phyloP scores from a whole-genome alignment of 2,888 invertebrate genomes.

The Oligia latruncula region DNA sequence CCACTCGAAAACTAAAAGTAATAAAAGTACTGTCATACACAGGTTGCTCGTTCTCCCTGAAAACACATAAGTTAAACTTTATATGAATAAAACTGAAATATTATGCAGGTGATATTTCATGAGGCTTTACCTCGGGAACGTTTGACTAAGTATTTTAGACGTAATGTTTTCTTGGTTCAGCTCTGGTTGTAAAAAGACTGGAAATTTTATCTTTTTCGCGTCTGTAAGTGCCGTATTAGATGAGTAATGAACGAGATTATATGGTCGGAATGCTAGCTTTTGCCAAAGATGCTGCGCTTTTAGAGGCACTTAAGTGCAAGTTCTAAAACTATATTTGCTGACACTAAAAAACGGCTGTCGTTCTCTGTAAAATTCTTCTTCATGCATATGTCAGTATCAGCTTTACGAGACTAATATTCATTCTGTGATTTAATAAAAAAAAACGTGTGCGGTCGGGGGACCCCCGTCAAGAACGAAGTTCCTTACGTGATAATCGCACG shows the following conservation, averaged over 20 bases:
- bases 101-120: conserved; percentile 58
- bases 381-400: too few relatives aligned
- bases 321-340: neutral
- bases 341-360: neutral
- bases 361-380: neutral
- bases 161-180: conserved; percentile 23
- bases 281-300: conserved; percentile 19
- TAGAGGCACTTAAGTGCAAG: conserved; percentile 6
- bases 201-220: neutral
- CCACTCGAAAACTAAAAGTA: conserved; percentile 58
- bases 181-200: conserved; percentile 7
- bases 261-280: neutral
- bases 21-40: conserved; percentile 63
- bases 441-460: neutral
- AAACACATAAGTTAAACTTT: conserved; percentile 63
- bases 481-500: neutral
- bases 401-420: neutral
- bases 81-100: conserved; percentile 62
- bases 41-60: conserved; percentile 51
- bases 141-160: conserved; percentile 50
- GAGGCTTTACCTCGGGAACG: conserved; percentile 24
- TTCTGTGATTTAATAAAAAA: neutral
- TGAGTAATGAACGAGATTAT: conserved; percentile 16
- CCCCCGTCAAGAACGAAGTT: too few relatives aligned
- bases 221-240: neutral